phyloP scores from a whole-genome alignment of 2,797 vertebrate species.

The Sebastes minor region DNA sequence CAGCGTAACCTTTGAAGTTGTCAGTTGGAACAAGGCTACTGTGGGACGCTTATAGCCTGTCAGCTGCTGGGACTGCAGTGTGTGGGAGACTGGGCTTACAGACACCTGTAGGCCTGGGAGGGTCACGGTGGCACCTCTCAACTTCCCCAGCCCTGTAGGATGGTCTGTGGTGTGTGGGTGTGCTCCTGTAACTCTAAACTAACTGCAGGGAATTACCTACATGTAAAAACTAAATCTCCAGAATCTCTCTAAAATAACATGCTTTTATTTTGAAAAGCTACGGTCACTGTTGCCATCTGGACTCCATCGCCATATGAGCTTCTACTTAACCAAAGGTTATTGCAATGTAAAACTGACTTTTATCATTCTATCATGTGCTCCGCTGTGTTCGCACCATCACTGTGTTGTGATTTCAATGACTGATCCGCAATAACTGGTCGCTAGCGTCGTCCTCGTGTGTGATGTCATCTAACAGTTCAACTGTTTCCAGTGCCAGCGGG shows the following conservation, averaged over 20 bases:
- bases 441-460: conserved; percentile 10
- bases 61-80: conserved; percentile 54
- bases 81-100: conserved; percentile 35
- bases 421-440: conserved; percentile 11
- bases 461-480: conserved; percentile 28
- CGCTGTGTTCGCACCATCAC: conserved; percentile 28
- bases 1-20: conserved; percentile 63
- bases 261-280: conserved; percentile 20
- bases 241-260: background rate
- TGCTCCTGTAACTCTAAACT: background rate
- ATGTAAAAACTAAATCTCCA: conserved; percentile 7
- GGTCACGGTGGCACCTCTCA: conserved; percentile 53
- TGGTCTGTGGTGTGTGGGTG: background rate
- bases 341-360: conserved; percentile 24
- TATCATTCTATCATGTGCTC: conserved; percentile 10
- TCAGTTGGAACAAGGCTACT: conserved; percentile 56
- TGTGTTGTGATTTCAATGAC: conserved; percentile 3
- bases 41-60: conserved; percentile 58
- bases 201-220: background rate
- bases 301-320: conserved; percentile 5
- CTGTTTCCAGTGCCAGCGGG: conserved; percentile 7
- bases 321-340: conserved; percentile 9
- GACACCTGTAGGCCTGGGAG: conserved; percentile 44
- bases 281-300: conserved; percentile 10
- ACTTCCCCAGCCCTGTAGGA: conserved; percentile 29